phyloP scores from a whole-genome alignment of 2,797 vertebrate species.

The Pseudotriccus pelzelni region DNA sequence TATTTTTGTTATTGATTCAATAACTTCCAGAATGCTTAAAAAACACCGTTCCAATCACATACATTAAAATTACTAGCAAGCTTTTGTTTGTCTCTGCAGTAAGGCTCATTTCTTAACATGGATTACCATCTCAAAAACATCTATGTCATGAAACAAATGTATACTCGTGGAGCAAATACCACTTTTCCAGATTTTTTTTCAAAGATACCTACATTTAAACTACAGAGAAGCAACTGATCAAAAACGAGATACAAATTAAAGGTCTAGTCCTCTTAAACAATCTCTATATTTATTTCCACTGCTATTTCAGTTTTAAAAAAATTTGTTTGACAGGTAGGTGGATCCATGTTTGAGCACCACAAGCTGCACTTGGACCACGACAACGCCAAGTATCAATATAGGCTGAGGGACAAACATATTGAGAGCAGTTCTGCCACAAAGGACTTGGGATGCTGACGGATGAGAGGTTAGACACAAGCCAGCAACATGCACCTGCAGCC shows the following conservation, averaged over 20 bases:
- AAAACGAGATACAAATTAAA: neutral
- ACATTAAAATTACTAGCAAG: neutral
- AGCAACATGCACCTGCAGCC: fast-evolving
- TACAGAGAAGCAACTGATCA: neutral
- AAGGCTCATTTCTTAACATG: neutral
- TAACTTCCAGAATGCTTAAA: neutral
- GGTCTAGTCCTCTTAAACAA: neutral
- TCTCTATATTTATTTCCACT: neutral
- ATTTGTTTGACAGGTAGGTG: neutral
- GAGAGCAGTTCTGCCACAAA: fast-evolving
- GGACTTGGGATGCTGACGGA: fast-evolving
- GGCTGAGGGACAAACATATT: neutral
- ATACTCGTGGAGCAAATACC: neutral
- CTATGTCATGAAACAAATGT: neutral
- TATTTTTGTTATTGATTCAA: neutral
- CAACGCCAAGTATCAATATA: neutral
- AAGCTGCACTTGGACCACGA: neutral
- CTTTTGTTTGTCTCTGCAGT: neutral
- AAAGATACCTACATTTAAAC: neutral
- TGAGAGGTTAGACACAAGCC: neutral
- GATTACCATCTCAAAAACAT: neutral
- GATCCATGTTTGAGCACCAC: neutral
- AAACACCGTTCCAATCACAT: neutral
- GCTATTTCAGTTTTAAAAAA: neutral
- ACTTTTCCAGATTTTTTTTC: neutral